These are phyloP conservation scores for Epizoanthus stellaris DNA, from an alignment of 92 coral and sea anemone genomes.

Conservation along the genomic window DNA sequence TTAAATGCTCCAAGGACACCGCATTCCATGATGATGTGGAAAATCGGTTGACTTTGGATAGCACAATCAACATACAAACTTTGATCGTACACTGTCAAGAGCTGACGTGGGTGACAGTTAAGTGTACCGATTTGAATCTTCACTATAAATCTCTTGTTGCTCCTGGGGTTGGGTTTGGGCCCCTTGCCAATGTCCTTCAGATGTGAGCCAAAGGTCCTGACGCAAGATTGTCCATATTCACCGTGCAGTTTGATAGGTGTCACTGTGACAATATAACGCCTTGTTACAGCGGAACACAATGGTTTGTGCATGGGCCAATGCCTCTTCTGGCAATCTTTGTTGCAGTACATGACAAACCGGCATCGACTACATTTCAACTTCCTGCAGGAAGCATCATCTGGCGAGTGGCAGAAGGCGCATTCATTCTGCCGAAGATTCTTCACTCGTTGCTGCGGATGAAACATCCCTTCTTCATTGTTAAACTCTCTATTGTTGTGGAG, in stretches of 20 bases:
- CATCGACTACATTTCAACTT: conserved; percentile 57
- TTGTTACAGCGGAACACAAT: conserved; percentile 52
- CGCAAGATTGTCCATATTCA: neutral
- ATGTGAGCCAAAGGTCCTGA: conserved; percentile 56
- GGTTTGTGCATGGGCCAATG: conserved; percentile 65
- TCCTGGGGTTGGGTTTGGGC: conserved; percentile 59
- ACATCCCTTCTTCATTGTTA: conserved; percentile 51
- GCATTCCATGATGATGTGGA: conserved; percentile 74
- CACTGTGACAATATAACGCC: conserved; percentile 59
- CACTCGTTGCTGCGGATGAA: conserved; percentile 57
- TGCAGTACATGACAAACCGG: conserved; percentile 71
- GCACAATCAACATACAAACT: conserved; percentile 47
- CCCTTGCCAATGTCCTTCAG: conserved; percentile 68
- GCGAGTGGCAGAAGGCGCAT: conserved; percentile 67
- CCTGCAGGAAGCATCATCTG: neutral
- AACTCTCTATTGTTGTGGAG: conserved; percentile 20
- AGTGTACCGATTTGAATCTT: conserved; percentile 58
- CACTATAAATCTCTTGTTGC: conserved; percentile 62
- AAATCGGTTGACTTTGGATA: conserved; percentile 71
- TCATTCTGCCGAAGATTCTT: conserved; percentile 14
- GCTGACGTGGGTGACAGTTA: conserved; percentile 60
- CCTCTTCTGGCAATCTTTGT: conserved; percentile 52
- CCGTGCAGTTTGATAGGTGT: neutral
- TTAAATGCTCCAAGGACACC: conserved; percentile 66
- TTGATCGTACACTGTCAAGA: conserved; percentile 53